phyloP scores from a whole-genome alignment of 2,888 invertebrate genomes.

The Melipona beecheii region DNA sequence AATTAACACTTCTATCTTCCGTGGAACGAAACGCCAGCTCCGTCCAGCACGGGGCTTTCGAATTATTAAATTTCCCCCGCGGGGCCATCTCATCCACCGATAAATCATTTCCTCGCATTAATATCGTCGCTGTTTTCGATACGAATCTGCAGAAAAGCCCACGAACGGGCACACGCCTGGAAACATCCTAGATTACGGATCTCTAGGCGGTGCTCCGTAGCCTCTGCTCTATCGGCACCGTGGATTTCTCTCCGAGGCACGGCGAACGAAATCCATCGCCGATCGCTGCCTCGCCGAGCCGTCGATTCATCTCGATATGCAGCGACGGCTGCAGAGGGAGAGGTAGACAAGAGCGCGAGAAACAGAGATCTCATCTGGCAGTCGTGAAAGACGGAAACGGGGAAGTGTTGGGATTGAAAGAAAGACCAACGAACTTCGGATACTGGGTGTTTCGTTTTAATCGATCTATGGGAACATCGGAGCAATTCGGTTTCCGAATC shows the following conservation, averaged over 20 bases:
- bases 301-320: conserved; percentile 78
- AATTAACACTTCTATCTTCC: conserved; percentile 20
- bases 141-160: conserved; percentile 22
- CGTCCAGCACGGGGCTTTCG: conserved; percentile 12
- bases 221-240: conserved; percentile 29
- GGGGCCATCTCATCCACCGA: not conserved
- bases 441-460: conserved; percentile 25
- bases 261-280: conserved; percentile 49
- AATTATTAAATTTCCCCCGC: conserved; percentile 12
- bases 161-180: conserved; percentile 31
- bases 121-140: conserved; percentile 20
- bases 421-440: not conserved
- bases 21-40: not conserved
- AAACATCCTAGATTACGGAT: conserved; percentile 45
- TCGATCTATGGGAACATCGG: not conserved
- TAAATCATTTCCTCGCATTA: conserved; percentile 47
- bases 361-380: conserved; percentile 29
- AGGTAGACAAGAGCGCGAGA: conserved; percentile 9
- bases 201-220: conserved; percentile 35
- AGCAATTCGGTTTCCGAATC: too few relatives aligned
- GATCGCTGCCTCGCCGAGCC: conserved; percentile 67
- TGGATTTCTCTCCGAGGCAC: conserved; percentile 50
- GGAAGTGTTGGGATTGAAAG: conserved; percentile 38
- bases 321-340: not conserved
- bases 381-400: conserved; percentile 39